These are phyloP conservation scores for Alviniconcha marisindica DNA, from an alignment of 1,140 invertebrate genomes.

Conservation along the genomic window DNA sequence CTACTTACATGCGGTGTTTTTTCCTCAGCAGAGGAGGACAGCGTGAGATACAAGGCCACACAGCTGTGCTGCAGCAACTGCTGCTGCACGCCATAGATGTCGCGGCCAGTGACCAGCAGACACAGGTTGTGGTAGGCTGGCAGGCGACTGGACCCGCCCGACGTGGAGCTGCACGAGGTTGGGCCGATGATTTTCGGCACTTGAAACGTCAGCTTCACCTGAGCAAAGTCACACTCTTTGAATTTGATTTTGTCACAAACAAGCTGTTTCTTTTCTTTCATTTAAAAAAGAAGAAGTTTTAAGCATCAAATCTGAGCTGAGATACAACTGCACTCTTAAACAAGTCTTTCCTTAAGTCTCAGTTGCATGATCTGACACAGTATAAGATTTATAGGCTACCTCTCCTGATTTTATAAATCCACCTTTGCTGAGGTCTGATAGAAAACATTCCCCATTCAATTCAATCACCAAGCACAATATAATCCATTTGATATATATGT, in stretches of 20 bases:
- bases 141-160: background rate
- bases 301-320: background rate
- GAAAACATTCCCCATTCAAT: too few species aligned
- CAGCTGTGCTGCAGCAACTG: conserved; percentile 36
- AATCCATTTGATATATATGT: too few species aligned
- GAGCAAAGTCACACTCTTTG: background rate
- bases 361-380: too few species aligned
- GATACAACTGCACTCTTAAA: too few species aligned
- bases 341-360: background rate
- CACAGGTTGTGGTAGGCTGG: conserved; percentile 48
- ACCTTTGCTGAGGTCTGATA: too few species aligned
- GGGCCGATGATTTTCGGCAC: conserved; percentile 67
- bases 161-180: conserved; percentile 44
- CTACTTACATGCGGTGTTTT: background rate
- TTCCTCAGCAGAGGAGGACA: conserved; percentile 37
- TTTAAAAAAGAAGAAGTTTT: background rate
- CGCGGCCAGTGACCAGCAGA: conserved; percentile 42
- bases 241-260: conserved; percentile 17
- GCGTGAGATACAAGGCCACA: conserved; percentile 64
- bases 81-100: conserved; percentile 41
- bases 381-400: too few species aligned
- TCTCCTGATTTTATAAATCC: too few species aligned
- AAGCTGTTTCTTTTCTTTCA: background rate
- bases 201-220: conserved; percentile 67
- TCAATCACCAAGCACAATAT: too few species aligned